Evolutionary conservation across 2,113 vertebrate species (phyloP), one percentile per base, ranked within the genome.

Genomic region (Ornithorhynchus anatinus): DNA sequence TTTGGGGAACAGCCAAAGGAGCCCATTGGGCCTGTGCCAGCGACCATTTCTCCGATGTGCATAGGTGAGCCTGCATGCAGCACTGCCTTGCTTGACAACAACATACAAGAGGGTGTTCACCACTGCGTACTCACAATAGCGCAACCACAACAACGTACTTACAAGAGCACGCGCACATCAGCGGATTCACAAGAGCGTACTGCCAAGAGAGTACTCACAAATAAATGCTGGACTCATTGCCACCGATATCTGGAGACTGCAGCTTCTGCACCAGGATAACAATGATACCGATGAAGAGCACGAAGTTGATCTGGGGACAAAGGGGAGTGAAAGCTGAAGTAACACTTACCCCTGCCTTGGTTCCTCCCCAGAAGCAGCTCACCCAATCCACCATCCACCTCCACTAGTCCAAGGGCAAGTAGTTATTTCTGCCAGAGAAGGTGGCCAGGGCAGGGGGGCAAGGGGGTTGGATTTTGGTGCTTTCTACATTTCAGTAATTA

Each of bases 261-360:
- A 99, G 94, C 81, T 99, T 99, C 92, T 99, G 97, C 45, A 99
- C 97, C n/a, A 99, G 93, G 84, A 99, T 99, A 75, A 99, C 94
- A 51, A 99, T 99, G 65, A 99, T 99, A 69, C 98, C 98, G 13
- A 99, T 90, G 69, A 99, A 99, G 66, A 99, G 97, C 53, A 99
- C 93, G 65, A 99, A 99, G 80, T 99, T 99, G 59, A 99, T 95
- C 98, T 99, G 76, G 37, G 22, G 22, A 44, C 23, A 66, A 71
- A 78, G 39, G 33, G 29, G 70, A 29, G 0, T 38, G 59, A 29
- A 40, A 54, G 22, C 2, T 39, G 0, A 29, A 15, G 20, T 38
- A 7, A 48, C 14, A 45, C 13, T 5, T 2, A 39, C 22, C 14
- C 6, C 7, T 14, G 8, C 17, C 32, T n/a, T 20, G 0, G 10